Percentiles rank a stretch among this genome's conserved stretches.
Conservation (phyloP, 2,888 invertebrate genomes). For the Troides oblongomaculatus region DNA sequence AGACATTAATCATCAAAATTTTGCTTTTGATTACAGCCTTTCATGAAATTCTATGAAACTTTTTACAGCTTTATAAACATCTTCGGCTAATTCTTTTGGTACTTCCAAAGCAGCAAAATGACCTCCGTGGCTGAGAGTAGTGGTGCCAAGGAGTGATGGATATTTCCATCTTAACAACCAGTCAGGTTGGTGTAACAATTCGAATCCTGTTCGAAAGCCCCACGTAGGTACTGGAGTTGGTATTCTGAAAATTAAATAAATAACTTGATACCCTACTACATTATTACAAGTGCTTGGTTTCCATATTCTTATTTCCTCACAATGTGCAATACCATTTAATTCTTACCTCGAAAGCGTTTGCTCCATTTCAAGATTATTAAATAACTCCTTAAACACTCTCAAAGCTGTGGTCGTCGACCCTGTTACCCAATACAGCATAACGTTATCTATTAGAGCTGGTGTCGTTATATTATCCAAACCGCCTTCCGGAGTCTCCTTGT, state of each 20-base stretch:
- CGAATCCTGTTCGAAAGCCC: conserved; percentile 85
- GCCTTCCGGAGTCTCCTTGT: conserved; percentile 79
- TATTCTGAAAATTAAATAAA: conserved; percentile 63
- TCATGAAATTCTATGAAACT: conserved; percentile 39
- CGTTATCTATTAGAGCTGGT: conserved; percentile 71
- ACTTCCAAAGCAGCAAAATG: conserved; percentile 93
- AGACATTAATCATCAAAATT: background rate
- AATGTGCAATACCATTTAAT: background rate
- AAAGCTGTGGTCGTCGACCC: conserved; percentile 70
- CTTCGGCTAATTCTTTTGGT: conserved; percentile 84
- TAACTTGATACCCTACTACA: no score
- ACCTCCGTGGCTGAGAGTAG: conserved; percentile 84
- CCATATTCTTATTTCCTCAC: no score
- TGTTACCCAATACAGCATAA: conserved; percentile 79
- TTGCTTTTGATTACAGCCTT: conserved; percentile 27
- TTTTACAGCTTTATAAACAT: conserved; percentile 76
- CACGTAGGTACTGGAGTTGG: conserved; percentile 86
- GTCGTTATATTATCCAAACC: conserved; percentile 73
- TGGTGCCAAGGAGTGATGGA: conserved; percentile 83
- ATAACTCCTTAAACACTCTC: conserved; percentile 83
- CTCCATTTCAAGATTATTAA: conserved; percentile 51
- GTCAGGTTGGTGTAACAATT: conserved; percentile 82
- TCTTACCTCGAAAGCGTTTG: conserved; percentile 56
- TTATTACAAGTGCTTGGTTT: no score
- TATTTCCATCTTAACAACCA: conserved; percentile 82